phyloP scores from a whole-genome alignment of 2,113 vertebrate genomes.

The Melierax canorus region DNA sequence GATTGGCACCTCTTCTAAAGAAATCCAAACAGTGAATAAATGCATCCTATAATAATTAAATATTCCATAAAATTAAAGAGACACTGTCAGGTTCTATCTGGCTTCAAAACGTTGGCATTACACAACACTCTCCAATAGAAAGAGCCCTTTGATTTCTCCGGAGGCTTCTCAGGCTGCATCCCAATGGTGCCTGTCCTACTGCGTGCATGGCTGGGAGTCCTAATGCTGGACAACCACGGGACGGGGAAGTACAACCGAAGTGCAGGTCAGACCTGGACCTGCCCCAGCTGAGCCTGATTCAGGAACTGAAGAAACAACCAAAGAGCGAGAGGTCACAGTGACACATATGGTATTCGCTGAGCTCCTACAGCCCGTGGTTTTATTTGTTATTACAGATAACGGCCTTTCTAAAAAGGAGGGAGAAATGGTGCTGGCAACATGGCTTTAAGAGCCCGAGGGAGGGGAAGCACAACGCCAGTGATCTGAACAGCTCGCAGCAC shows the following conservation, averaged over 20 bases:
- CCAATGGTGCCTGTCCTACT: accelerated
- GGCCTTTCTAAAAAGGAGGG: background rate
- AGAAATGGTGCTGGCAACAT: background rate
- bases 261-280: background rate
- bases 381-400: background rate
- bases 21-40: background rate
- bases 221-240: background rate
- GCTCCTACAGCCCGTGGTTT: background rate
- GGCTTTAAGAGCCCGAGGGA: background rate
- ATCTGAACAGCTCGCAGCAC: background rate
- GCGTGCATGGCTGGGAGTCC: accelerated
- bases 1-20: background rate
- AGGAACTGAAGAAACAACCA: background rate
- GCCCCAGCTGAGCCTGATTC: background rate
- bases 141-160: background rate
- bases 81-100: background rate
- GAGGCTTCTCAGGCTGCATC: background rate
- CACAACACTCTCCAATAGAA: background rate
- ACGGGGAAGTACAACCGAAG: background rate
- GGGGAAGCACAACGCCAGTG: background rate
- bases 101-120: background rate
- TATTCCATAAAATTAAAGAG: background rate
- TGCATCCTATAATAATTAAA: background rate
- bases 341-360: accelerated
- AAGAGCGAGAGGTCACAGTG: background rate